Evolutionary conservation across 2,888 invertebrate species (phyloP), one percentile per base, ranked within the genome.

Genomic region (Hydrotaea diabolus): DNA sequence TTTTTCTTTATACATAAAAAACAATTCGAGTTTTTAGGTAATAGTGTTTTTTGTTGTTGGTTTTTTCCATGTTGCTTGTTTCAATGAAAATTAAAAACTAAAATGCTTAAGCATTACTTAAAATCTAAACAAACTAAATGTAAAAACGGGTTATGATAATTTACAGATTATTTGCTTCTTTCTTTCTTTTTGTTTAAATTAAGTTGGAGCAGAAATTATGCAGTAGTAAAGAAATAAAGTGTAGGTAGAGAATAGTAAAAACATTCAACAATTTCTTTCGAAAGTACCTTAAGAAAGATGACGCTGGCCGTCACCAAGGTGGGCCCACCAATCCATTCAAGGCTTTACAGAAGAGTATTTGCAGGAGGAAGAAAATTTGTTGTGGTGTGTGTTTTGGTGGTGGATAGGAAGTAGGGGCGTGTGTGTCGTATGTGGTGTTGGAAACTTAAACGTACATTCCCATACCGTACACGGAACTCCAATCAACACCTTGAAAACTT

Each of bases 381-480:
- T 49, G n/a, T 49, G n/a, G 15, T n/a, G n/a, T 64, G 21, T 43
- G 15, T 43, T 7, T 13, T 21, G 57, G 43, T 17, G 43, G 57
- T 15, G 69, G 64, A 31, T 4, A 64, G 4, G 31, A 31, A 31
- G 62, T 9, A 76, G 31, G 49, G 46, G 69, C n/a, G 49, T 49
- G 15, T 49, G 15, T 69, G 36, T 39, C n/a, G 66, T 17, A 19
- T 31, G 31, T 2, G 2, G 31, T 31, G 2, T 31, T 31, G 36
- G 23, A 55, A 21, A 2, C 87, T 90, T 91, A 91, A 89, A 97
- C 97, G 94, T 97, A 97, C 97, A 97, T 97, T 92, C 97, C 97
- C 93, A 97, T 96, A 90, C 97, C 97, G 93, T 97, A 97, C 96
- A 97, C 96, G 89, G 96, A 96, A 90, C 96, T 95, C 97, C 97